Evolutionary conservation across 2,888 invertebrate genomes (phyloP).

Genomic region (Ophioninae sp.): DNA sequence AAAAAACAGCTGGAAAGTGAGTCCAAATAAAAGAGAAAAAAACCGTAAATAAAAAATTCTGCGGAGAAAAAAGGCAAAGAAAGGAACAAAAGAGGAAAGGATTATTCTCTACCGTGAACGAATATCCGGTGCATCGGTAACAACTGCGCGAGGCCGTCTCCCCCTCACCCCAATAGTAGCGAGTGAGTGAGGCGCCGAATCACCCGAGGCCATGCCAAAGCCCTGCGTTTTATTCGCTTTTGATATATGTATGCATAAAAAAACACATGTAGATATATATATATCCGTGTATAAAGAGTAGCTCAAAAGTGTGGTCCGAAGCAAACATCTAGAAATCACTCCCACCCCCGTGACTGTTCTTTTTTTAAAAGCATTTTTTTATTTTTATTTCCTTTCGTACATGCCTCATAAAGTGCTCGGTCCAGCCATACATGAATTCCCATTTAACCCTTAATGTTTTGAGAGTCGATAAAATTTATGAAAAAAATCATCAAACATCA

Average conservation of each 20-base stretch:
- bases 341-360: too few species aligned
- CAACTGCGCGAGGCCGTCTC: conserved; percentile 19
- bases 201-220: conserved; percentile 27
- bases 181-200: conserved; percentile 25
- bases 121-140: conserved; percentile 42
- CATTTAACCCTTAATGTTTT: too few species aligned
- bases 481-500: too few species aligned
- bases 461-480: too few species aligned
- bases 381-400: too few species aligned
- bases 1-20: conserved; percentile 18
- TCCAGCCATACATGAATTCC: too few species aligned
- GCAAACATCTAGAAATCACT: too few species aligned
- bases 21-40: conserved; percentile 2
- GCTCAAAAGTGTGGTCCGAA: neutral
- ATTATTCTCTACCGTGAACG: conserved; percentile 28
- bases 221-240: conserved; percentile 39
- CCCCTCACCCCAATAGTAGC: conserved; percentile 4
- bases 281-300: neutral
- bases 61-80: conserved; percentile 2
- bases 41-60: conserved; percentile 7
- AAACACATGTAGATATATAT: neutral
- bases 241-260: neutral
- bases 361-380: too few species aligned
- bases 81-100: conserved; percentile 1
- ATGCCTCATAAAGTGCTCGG: too few species aligned